Conservation (phyloP, 2,888 invertebrate genomes). For the Helobdella robusta region DNA sequence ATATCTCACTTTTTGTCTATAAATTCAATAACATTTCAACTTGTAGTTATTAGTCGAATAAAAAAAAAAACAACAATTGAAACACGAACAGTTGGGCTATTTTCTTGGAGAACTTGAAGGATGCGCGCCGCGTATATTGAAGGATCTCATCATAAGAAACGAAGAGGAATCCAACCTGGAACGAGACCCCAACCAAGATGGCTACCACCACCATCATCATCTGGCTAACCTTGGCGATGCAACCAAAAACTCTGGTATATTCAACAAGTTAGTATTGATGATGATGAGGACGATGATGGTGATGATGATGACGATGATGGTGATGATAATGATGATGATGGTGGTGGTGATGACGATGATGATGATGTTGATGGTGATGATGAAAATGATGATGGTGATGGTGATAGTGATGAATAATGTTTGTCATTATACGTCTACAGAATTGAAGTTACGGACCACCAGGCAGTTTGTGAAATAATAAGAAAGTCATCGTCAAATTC, state of each 20-base stretch:
- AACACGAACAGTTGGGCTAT: slow-evolving; percentile 56
- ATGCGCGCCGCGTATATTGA: slow-evolving; percentile 29
- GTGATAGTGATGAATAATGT: not conserved
- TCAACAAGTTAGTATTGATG: no score
- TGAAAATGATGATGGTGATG: not conserved
- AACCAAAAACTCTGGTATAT: no score
- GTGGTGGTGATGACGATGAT: slow-evolving; percentile 8
- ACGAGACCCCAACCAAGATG: not conserved
- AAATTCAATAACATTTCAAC: no score
- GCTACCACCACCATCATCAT: slow-evolving; percentile 11
- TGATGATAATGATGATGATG: slow-evolving; percentile 10
- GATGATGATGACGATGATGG: slow-evolving; percentile 10
- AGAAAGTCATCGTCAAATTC: slow-evolving; percentile 19
- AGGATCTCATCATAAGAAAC: slow-evolving; percentile 28
- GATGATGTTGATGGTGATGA: slow-evolving; percentile 3
- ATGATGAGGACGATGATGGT: slow-evolving; percentile 50
- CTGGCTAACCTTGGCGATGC: no score
- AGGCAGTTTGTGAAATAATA: slow-evolving; percentile 23
- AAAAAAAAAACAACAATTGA: no score
- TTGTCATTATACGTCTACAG: no score
- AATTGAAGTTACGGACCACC: slow-evolving; percentile 20
- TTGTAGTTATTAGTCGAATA: no score
- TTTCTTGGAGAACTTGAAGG: slow-evolving; percentile 90
- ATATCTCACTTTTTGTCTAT: no score
- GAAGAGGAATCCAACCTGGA: slow-evolving; percentile 4